Base-by-base conservation (phyloP, 1,140 invertebrate species). In the Monomorium pharaonis region DNA sequence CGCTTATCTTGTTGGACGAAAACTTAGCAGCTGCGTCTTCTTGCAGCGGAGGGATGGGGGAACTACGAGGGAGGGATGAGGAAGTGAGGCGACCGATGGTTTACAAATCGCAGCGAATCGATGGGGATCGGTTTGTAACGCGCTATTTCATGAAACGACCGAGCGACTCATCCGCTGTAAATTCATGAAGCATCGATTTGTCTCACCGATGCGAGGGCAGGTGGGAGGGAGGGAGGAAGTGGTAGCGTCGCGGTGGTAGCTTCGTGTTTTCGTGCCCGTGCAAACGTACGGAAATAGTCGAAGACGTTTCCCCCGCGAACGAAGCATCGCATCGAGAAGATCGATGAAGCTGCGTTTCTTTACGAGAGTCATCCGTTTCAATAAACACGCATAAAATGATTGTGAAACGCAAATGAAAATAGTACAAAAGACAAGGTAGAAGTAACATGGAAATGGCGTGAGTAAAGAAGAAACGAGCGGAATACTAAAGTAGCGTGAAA, bases 101-200 rank as follows among this genome's bases (percentile, higher is more conserved):
- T 84, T 87, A 90, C 85, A 90, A 89, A 91, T 91, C 84, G 85
- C 62, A 65, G 72, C 78, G 42, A 86, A 89, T 84, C 78, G 83
- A 87, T 60, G 78, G 54, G 47, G 81, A 89, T 88, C 75, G 85
- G 54, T 76, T 74, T 67, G 83, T 87, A 72, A 89, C 78, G 70
- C 69, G 77, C 54, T 56, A 67, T 86, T 88, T 63, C 84, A 74
- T 85, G 88, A 62, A 85, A 84, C 67, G 74, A 89, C 24, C n/a
- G 67, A 44, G 67, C 85, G 60, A 51, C 74, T 87, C 75, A 72
- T 72, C 72, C 42, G 51, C 67, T 86, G 77, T 90, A 90, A 91
- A 91, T 91, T 87, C 87, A 90, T 89, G 84, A 72, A 85, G 83
- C 80, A 75, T 89, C 81, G 88, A 85, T 86, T 78, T 56, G 56